Conservation (phyloP, 2,888 invertebrate species). For the Meteorus cinctellus region DNA sequence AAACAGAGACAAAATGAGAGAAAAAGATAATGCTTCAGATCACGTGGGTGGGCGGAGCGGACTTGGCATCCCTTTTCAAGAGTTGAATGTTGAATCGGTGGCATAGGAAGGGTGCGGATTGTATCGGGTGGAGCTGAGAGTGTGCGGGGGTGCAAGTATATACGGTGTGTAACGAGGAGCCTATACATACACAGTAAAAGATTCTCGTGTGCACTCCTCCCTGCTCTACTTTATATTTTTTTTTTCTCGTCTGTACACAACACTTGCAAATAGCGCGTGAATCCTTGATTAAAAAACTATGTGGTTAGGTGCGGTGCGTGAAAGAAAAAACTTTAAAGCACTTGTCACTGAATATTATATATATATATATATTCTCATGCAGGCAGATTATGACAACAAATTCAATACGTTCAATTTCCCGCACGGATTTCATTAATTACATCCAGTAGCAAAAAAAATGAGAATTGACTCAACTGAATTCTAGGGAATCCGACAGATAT, state of each 20-base stretch:
- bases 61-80: constrained; percentile 58
- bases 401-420: too few relatives aligned
- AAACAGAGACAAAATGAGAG: constrained; percentile 44
- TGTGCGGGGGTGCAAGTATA: constrained; percentile 46
- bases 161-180: constrained; percentile 19
- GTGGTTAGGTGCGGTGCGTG: constrained; percentile 47
- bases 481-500: neutral
- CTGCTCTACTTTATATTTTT: constrained; percentile 1
- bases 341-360: constrained; percentile 39
- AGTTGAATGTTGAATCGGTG: constrained; percentile 39
- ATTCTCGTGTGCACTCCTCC: constrained; percentile 20
- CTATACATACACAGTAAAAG: constrained; percentile 31
- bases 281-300: constrained; percentile 64
- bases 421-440: neutral
- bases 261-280: constrained; percentile 62
- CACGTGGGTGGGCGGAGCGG: constrained; percentile 68
- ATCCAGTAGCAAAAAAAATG: neutral
- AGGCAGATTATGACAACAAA: too few relatives aligned
- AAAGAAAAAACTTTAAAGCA: constrained; percentile 48
- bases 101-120: constrained; percentile 38
- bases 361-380: neutral
- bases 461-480: too few relatives aligned
- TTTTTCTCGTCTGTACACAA: constrained; percentile 33
- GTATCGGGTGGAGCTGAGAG: constrained; percentile 39
- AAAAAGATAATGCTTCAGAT: constrained; percentile 52